Conservation (phyloP, 1,140 invertebrate species). For the Bombus consobrinus region DNA sequence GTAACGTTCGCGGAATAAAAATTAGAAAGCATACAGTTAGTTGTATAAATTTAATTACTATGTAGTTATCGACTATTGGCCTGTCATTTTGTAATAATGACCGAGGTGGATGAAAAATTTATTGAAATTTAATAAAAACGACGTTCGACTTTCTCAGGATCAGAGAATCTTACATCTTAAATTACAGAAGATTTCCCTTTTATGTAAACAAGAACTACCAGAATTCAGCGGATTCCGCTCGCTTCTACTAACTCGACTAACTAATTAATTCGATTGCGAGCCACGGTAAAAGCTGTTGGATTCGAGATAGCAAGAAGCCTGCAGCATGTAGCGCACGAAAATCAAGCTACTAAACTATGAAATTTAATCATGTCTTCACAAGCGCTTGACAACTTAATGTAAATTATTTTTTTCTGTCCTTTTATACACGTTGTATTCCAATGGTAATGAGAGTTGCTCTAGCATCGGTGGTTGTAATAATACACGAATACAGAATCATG, state of each 20-base stretch:
- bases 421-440: neutral
- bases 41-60: too few relatives aligned
- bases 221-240: neutral
- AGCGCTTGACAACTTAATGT: neutral
- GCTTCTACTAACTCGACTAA: neutral
- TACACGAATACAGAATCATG: neutral
- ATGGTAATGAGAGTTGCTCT: neutral
- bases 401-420: neutral
- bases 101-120: neutral
- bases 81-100: too few relatives aligned
- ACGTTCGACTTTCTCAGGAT: neutral
- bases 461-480: neutral
- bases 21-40: too few relatives aligned
- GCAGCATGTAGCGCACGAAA: neutral
- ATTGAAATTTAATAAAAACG: neutral
- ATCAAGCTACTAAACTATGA: slow-evolving; percentile 3
- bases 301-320: neutral
- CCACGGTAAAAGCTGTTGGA: neutral
- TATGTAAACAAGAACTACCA: neutral
- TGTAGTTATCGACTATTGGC: too few relatives aligned
- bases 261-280: slow-evolving; percentile 3
- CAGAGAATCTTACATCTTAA: neutral
- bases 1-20: too few relatives aligned
- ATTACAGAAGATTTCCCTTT: neutral
- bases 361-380: slow-evolving; percentile 9